Percentiles rank a stretch among this genome's conserved stretches.
Conservation (phyloP, 2,797 vertebrate species). For the Gymnodraco acuticeps region DNA sequence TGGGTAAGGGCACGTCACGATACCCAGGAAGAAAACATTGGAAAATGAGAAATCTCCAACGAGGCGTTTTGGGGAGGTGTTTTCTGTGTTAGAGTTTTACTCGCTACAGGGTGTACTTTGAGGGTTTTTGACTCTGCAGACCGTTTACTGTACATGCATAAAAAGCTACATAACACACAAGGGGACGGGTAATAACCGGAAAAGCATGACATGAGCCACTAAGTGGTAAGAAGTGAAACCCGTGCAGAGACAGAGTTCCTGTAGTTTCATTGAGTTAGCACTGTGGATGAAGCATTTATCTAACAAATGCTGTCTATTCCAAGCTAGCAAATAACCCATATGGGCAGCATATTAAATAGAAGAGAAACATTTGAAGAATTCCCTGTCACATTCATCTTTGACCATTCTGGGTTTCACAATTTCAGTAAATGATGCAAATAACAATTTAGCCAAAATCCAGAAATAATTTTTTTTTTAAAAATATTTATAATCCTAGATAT, state of each 20-base stretch:
- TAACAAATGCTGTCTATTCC: not conserved
- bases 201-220: too few relatives aligned
- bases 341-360: conserved; percentile 10
- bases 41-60: too few relatives aligned
- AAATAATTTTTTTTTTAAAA: too few relatives aligned
- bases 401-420: not conserved
- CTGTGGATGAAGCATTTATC: conserved; percentile 3
- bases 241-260: not conserved
- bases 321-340: conserved; percentile 6
- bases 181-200: too few relatives aligned
- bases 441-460: not conserved
- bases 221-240: not conserved
- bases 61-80: too few relatives aligned
- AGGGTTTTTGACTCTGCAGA: too few relatives aligned
- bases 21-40: too few relatives aligned
- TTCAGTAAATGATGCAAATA: not conserved
- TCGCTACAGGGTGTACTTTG: too few relatives aligned
- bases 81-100: too few relatives aligned
- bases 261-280: conserved; percentile 22
- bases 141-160: too few relatives aligned
- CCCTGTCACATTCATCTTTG: not conserved
- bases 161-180: too few relatives aligned
- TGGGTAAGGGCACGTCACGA: too few relatives aligned
- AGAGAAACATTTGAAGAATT: not conserved
- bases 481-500: not conserved